Conservation (phyloP, 2,113 vertebrate genomes). For the Hyla sarda region DNA sequence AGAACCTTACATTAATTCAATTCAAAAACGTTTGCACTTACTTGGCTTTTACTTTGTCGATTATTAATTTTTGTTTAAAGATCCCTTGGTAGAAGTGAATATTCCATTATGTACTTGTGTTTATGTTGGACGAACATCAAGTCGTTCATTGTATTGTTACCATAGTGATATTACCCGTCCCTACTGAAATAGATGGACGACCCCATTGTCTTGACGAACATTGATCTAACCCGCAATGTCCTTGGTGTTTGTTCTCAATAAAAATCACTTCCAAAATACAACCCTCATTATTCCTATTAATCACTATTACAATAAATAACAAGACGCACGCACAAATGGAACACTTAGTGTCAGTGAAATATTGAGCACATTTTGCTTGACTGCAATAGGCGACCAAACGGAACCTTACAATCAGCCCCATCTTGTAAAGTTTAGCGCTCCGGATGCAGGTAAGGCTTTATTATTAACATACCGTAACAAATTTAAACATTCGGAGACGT, state of each 20-base stretch:
- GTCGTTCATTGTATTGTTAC: not conserved
- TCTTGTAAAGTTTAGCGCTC: not conserved
- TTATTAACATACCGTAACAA: constrained; percentile 36
- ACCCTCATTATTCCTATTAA: not conserved
- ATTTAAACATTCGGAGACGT: constrained; percentile 31
- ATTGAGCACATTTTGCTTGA: not conserved
- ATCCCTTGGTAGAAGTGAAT: not conserved
- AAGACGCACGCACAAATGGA: not conserved
- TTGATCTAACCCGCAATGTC: not conserved
- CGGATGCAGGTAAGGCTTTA: constrained; percentile 25
- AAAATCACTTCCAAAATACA: not conserved
- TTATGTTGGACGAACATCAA: not conserved
- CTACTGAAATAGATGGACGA: not conserved
- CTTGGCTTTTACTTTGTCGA: not conserved
- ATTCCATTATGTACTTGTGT: not conserved
- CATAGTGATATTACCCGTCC: not conserved
- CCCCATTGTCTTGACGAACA: not conserved
- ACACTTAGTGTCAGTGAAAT: not conserved
- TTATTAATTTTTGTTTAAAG: not conserved
- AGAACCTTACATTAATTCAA: too few relatives aligned
- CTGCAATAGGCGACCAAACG: not conserved
- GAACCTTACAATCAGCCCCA: not conserved
- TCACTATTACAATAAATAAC: not conserved
- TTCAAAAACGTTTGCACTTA: too few relatives aligned
- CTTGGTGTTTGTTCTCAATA: not conserved